Base-by-base conservation (phyloP, 1,140 invertebrate species). In the Ceratina japonica region DNA sequence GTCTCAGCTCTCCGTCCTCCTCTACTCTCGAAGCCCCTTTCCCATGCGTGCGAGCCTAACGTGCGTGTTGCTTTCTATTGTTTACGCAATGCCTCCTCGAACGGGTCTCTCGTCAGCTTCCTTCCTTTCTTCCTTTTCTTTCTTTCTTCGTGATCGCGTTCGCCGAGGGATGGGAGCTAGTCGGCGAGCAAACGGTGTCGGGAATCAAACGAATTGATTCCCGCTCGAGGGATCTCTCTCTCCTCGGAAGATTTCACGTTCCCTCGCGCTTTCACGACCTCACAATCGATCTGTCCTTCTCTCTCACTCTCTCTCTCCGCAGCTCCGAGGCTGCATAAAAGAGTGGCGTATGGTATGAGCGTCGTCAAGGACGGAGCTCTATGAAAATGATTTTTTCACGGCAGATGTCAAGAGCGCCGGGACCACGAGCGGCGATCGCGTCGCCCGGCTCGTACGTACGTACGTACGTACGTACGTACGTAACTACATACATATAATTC, bases 1-100 rank as follows among this genome's bases (percentile, higher is more conserved):
- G 80, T 69, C 70, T 20, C 75, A 72, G 10, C 59, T 58, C 51
- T 31, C 44, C 59, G 66, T 61, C 51, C 37, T 58, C 54, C 12
- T 70, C 49, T 22, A 10, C 10, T 52, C 54, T n/a, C 51, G 70
- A 52, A 31, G 27, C 82, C 76, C 81, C 61, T 84, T 84, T 84
- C 82, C 76, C 82, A 83, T 78, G 51, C 63, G 69, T 83, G 76
- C 83, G 64, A 72, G 56, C 78, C 78, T 56, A 78, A 80, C 76
- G 31, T 73, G 71, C 72, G 76, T 63, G 77, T 82, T 78, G 71
- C 65, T 84, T 81, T 88, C 87, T 63, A 88, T 89, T 90, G 87
- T 89, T 90, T 90, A 89, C 88, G 86, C 87, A 82, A 88, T 88
- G 79, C 76, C 58, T 79, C 63, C 83, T 82, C 84, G 82, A 84